Percentiles rank a stretch among this genome's conserved stretches.
Conservation (phyloP, 2,797 vertebrate species). For the Rhincodon typus region DNA sequence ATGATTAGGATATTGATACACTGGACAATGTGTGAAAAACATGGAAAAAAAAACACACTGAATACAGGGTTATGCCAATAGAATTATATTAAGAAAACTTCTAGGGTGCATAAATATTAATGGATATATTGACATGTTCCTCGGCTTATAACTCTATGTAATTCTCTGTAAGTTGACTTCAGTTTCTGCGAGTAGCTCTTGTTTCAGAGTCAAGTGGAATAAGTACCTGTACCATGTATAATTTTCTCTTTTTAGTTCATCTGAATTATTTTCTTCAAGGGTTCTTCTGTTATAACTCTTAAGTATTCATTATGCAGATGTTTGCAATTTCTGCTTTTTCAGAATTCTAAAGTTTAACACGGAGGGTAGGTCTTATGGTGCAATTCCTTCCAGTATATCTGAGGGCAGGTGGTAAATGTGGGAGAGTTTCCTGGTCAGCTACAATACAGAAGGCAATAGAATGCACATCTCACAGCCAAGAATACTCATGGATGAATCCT, state of each 20-base stretch:
- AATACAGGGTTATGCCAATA: neutral
- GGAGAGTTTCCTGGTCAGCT: no score
- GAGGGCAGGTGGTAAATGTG: no score
- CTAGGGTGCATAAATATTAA: neutral
- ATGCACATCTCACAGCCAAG: no score
- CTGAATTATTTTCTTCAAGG: neutral
- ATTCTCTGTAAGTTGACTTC: neutral
- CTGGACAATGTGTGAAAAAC: neutral
- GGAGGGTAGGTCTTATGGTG: no score
- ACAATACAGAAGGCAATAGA: no score
- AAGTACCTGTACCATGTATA: neutral
- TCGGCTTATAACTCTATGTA: neutral
- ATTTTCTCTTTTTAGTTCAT: neutral
- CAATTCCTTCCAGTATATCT: no score
- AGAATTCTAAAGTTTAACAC: neutral
- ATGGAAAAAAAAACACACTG: neutral
- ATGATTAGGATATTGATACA: neutral
- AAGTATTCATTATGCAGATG: neutral
- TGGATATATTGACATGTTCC: neutral
- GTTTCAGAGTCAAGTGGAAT: constrained; percentile 12
- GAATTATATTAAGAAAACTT: neutral
- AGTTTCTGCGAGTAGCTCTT: neutral
- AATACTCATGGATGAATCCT: no score
- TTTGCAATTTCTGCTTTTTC: neutral
- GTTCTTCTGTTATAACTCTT: neutral